Conservation (phyloP, 2,888 invertebrate genomes). For the Herminia tarsipennalis region DNA sequence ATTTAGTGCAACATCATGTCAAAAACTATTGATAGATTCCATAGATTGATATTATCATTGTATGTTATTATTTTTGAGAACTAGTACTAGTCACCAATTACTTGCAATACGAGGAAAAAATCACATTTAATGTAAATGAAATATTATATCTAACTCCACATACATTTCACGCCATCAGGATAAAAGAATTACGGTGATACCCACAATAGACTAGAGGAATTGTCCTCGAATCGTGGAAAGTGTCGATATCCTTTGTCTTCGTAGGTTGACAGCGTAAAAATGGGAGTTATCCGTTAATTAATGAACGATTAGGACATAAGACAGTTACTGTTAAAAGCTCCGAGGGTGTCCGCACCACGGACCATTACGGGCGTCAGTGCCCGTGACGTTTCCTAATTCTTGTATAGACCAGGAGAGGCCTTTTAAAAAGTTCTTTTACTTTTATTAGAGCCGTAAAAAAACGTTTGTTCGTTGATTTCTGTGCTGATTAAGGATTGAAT, state of each 20-base stretch:
- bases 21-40: too few species aligned
- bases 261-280: conserved; percentile 29
- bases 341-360: conserved; percentile 1
- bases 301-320: conserved; percentile 29
- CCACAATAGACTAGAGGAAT: conserved; percentile 12
- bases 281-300: conserved; percentile 27
- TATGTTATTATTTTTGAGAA: too few species aligned
- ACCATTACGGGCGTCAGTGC: conserved; percentile 18
- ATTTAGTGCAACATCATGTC: too few species aligned
- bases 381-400: neutral
- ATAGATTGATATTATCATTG: too few species aligned
- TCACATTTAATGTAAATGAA: neutral
- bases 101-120: too few species aligned
- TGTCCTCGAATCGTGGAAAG: conserved; percentile 14
- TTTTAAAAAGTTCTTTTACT: neutral
- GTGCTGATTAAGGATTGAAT: conserved; percentile 1
- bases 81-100: too few species aligned
- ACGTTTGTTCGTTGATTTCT: neutral
- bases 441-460: neutral
- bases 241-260: conserved; percentile 11
- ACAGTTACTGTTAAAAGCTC: conserved; percentile 1
- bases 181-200: neutral
- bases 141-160: neutral
- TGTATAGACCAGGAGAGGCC: neutral
- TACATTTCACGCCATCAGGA: neutral